phyloP scores from a whole-genome alignment of 2,888 invertebrate species.

The Heliconius cydno region DNA sequence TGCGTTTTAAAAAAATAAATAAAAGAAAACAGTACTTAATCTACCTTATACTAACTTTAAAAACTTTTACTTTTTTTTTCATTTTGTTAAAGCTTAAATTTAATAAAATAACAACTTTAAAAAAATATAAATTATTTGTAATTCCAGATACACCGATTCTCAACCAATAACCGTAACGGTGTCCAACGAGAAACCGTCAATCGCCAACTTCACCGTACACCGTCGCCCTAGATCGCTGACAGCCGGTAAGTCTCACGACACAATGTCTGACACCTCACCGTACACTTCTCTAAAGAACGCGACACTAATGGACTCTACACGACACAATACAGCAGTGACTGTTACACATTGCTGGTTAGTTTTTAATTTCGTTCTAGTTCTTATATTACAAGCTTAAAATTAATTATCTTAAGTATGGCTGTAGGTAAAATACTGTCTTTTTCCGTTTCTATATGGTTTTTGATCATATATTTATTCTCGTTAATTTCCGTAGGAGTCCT shows the following conservation, averaged over 20 bases:
- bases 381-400: conserved; percentile 58
- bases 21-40: too few relatives aligned
- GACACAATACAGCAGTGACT: conserved; percentile 61
- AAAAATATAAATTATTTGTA: neutral
- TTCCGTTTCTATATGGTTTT: too few relatives aligned
- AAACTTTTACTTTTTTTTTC: too few relatives aligned
- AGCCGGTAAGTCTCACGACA: conserved; percentile 64
- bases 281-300: conserved; percentile 18
- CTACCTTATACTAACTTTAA: too few relatives aligned
- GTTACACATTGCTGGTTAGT: conserved; percentile 64
- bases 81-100: too few relatives aligned
- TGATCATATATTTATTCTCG: too few relatives aligned
- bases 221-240: conserved; percentile 57
- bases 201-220: conserved; percentile 59
- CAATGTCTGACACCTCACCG: neutral
- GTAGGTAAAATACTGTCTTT: too few relatives aligned
- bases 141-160: conserved; percentile 59
- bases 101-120: too few relatives aligned
- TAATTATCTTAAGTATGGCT: neutral
- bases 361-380: conserved; percentile 60
- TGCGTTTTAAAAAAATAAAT: too few relatives aligned
- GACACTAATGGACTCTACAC: neutral
- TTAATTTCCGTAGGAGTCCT: too few relatives aligned
- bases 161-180: conserved; percentile 61
- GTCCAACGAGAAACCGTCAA: conserved; percentile 59